A percentile compares a stretch with the other conserved stretches of the same genome.
Conservation (phyloP, 2,797 vertebrate species). For the Typhlichthys eigenmanni region DNA sequence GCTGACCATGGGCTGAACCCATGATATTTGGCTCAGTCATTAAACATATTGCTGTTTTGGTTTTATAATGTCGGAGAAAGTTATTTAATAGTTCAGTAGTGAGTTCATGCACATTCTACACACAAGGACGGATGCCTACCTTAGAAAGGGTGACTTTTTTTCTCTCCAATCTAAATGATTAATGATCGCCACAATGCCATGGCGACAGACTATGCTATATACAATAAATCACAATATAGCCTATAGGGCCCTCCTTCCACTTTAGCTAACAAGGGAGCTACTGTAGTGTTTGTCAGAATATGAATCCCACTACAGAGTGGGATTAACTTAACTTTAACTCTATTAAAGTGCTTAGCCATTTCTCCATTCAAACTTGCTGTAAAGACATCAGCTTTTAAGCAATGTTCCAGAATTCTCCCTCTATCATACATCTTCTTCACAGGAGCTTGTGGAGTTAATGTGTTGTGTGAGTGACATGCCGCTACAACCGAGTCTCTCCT, state of each 20-base stretch:
- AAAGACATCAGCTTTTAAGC: no score
- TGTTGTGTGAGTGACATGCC: conserved; percentile 60
- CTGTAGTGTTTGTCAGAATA: conserved; percentile 42
- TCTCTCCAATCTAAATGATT: conserved; percentile 38
- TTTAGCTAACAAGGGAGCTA: conserved; percentile 47
- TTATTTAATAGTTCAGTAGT: conserved; percentile 4
- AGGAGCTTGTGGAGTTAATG: conserved; percentile 74
- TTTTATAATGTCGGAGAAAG: no score
- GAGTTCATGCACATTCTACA: not conserved
- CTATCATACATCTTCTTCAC: conserved; percentile 53
- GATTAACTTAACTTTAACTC: not conserved
- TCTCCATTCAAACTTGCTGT: not conserved
- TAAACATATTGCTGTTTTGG: no score
- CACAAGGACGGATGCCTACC: conserved; percentile 29
- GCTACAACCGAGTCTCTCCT: conserved; percentile 46
- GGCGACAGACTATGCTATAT: conserved; percentile 46
- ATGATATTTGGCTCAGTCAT: no score
- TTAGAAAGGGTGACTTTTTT: conserved; percentile 55
- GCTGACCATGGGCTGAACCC: no score
- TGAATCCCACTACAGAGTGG: conserved; percentile 23
- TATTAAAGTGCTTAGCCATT: not conserved
- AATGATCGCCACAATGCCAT: conserved; percentile 53
- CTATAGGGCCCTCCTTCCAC: conserved; percentile 24
- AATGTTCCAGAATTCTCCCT: conserved; percentile 8
- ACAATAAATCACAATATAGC: conserved; percentile 42